Percentiles rank a stretch among this genome's conserved stretches.
Evolutionary conservation across 1,140 invertebrate species (phyloP).

Genomic region (Drosophila sechellia): DNA sequence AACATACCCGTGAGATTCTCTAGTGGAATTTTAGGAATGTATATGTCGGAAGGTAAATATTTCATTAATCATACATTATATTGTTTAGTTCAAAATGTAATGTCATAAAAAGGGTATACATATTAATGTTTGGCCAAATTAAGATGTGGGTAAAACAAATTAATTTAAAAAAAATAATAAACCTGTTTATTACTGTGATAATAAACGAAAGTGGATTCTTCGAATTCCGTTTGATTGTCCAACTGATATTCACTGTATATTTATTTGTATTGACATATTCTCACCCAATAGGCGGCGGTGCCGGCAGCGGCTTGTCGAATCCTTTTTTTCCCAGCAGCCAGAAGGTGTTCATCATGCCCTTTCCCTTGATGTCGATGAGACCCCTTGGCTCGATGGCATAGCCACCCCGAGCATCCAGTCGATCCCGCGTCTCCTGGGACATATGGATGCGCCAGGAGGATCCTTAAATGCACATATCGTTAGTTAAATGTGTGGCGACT

Average conservation of each 20-base stretch:
- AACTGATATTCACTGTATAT: too few relatives aligned
- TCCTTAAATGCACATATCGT: constrained; percentile 84
- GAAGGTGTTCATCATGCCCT: constrained; percentile 95
- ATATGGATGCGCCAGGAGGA: constrained; percentile 93
- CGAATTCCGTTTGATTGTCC: not conserved
- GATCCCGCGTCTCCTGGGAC: constrained; percentile 91
- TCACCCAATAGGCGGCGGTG: constrained; percentile 91
- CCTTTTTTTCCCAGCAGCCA: constrained; percentile 95
- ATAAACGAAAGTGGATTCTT: not conserved
- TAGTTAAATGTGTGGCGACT: not conserved
- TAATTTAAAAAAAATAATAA: too few relatives aligned
- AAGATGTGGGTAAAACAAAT: too few relatives aligned
- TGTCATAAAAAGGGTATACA: too few relatives aligned
- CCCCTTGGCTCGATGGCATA: constrained; percentile 93
- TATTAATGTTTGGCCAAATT: too few relatives aligned
- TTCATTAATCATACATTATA: not conserved
- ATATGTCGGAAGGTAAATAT: not conserved
- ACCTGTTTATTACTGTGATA: too few relatives aligned
- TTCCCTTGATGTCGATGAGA: constrained; percentile 94
- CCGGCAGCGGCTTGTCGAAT: constrained; percentile 93
- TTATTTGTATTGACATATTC: constrained; percentile 47
- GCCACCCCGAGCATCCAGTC: constrained; percentile 90
- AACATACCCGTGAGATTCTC: constrained; percentile 83
- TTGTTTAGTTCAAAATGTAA: not conserved
- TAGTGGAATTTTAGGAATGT: constrained; percentile 6